Conservation (phyloP, 2,113 vertebrate species). For the Scalopus aquaticus region DNA sequence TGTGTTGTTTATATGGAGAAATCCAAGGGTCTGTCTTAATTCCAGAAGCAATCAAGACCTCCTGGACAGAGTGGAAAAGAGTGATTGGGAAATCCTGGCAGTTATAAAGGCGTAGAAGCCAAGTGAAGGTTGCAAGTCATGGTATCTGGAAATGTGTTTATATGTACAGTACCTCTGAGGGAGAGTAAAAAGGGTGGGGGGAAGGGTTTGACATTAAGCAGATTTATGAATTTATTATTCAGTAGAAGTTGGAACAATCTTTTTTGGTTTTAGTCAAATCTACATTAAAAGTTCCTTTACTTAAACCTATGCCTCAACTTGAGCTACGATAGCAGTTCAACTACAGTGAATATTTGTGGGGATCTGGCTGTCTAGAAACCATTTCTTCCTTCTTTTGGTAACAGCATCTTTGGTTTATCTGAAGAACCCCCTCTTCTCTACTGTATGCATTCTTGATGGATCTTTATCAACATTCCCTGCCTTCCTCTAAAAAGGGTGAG, state of each 20-base stretch:
- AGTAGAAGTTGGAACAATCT: background rate
- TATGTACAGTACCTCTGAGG: background rate
- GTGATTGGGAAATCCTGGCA: background rate
- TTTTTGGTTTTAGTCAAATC: background rate
- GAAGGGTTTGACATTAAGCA: background rate
- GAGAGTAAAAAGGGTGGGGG: background rate
- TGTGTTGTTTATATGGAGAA: background rate
- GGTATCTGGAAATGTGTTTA: background rate
- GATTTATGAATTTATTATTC: background rate
- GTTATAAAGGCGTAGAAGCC: background rate
- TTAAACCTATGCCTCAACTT: background rate
- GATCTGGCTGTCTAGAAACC: background rate
- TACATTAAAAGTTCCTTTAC: background rate
- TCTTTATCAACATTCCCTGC: background rate
- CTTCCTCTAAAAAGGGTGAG: background rate
- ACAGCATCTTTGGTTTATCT: background rate
- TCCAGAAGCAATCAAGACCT: background rate
- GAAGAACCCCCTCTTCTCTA: background rate
- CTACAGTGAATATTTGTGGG: background rate
- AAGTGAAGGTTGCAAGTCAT: background rate
- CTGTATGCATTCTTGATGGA: background rate
- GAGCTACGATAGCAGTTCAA: background rate
- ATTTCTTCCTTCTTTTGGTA: background rate
- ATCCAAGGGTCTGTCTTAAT: background rate
- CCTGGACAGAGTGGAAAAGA: background rate